A percentile compares a stretch with the other conserved stretches of the same genome.
Evolutionary conservation across 2,113 vertebrate species (phyloP).

Genomic region (Aptenodytes patagonicus): DNA sequence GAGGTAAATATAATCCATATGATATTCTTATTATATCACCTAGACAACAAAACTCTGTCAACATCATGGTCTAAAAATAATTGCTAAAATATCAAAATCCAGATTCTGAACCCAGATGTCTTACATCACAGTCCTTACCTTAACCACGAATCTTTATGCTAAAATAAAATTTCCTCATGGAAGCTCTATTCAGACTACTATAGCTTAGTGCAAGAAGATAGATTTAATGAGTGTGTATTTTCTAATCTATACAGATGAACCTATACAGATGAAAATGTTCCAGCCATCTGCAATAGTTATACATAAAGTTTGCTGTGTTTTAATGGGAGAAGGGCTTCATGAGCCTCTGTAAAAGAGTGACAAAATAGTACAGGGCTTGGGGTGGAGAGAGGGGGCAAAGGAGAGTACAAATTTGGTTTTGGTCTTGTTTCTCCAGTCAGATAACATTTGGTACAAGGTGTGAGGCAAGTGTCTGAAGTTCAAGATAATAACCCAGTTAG

Average conservation of each 20-base stretch:
- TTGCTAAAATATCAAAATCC: not conserved
- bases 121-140: not conserved
- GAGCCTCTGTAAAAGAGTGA: not conserved
- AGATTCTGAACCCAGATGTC: not conserved
- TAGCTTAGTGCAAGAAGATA: rapidly evolving
- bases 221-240: not conserved
- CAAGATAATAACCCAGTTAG: not conserved
- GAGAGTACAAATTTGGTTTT: not conserved
- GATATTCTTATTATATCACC: not conserved
- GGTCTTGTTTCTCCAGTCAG: not conserved
- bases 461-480: not conserved
- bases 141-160: not conserved
- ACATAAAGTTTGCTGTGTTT: not conserved
- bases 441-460: not conserved
- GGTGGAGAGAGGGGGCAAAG: rapidly evolving
- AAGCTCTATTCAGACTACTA: not conserved
- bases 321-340: not conserved
- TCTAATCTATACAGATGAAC: not conserved
- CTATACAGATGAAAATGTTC: not conserved
- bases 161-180: not conserved
- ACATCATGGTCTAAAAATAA: not conserved
- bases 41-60: not conserved
- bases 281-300: not conserved
- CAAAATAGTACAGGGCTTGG: not conserved
- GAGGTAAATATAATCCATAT: not conserved